Base-by-base conservation (phyloP, 2,888 invertebrate species). In the Melinopterus prodromus region DNA sequence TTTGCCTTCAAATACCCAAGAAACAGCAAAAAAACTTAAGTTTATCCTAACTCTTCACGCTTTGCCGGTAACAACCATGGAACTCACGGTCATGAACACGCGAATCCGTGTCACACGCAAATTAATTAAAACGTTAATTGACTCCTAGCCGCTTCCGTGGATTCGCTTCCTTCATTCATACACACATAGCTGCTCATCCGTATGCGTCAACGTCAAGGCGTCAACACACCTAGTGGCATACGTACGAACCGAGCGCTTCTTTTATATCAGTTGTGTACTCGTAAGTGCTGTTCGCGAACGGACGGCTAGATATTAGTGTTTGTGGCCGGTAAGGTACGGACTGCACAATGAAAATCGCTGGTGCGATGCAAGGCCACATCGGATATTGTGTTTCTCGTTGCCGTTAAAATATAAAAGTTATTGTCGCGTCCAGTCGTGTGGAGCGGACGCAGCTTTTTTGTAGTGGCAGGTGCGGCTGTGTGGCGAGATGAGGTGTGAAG, bases 321-420 rank as follows among this genome's bases (percentile, higher is more conserved):
- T 53, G 53, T 53, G 53, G 53, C 7, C 53, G 53, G 53, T 53
- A 53, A 53, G 53, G 53, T 53, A 53, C 53, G 53, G 26, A 6
- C 53, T 71, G 74, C 37, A 26, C 36, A 74, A 36, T n/a, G 74
- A 74, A 74, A 74, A 35, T 74, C 36, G 37, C 74, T 53, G 53
- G 53, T 2, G 53, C 37, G 74, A 74, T 35, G 74, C 74, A 74
- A 74, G 74, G 74, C 74, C 74, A 37, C 36, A n/a, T 35, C 26
- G 74, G 74, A 74, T 74, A 74, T 74, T 74, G 74, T 74, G 35
- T 74, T 35, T 74, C 74, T 36, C 35, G 74, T 15, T 35, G 74
- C 74, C 35, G 37, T 74, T 36, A 74, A 74, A 74, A 74, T 74
- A 74, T 74, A 74, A 35, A 74, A 74, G 15, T 16, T 36, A 74